Conservation (phyloP, 2,797 vertebrate genomes). For the Malacoraja senta region DNA sequence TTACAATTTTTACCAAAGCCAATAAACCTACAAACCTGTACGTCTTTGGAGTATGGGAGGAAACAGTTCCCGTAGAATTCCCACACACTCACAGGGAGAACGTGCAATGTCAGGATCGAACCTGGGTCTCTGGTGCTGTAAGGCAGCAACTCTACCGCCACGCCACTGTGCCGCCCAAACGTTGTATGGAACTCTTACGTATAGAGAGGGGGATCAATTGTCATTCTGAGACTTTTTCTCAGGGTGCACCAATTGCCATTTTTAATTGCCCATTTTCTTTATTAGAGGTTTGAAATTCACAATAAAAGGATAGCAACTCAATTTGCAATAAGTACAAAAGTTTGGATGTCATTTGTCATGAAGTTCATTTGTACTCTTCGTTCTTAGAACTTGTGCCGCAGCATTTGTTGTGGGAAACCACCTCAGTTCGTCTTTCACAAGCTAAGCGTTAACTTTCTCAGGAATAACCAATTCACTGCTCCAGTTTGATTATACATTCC, state of each 20-base stretch:
- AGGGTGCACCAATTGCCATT: not conserved
- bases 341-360: not conserved
- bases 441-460: conserved; percentile 27
- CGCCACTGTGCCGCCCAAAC: too few relatives aligned
- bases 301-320: too few relatives aligned
- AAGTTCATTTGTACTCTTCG: not conserved
- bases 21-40: too few relatives aligned
- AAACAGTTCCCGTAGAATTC: too few relatives aligned
- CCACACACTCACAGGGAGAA: too few relatives aligned
- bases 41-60: too few relatives aligned
- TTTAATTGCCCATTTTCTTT: not conserved
- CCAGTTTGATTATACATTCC: not conserved
- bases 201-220: not conserved
- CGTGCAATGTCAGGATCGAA: too few relatives aligned
- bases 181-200: conserved; percentile 5
- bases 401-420: conserved; percentile 28
- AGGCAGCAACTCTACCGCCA: too few relatives aligned
- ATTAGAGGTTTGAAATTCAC: not conserved
- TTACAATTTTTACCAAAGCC: too few relatives aligned
- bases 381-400: not conserved
- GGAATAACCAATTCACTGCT: conserved; percentile 26
- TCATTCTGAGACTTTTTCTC: not conserved
- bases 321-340: not conserved
- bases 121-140: too few relatives aligned
- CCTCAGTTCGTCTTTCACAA: conserved; percentile 16